Evolutionary conservation across 2,113 vertebrate genomes (phyloP), one percentile per base, ranked within the genome.

Genomic region (Cairina moschata): DNA sequence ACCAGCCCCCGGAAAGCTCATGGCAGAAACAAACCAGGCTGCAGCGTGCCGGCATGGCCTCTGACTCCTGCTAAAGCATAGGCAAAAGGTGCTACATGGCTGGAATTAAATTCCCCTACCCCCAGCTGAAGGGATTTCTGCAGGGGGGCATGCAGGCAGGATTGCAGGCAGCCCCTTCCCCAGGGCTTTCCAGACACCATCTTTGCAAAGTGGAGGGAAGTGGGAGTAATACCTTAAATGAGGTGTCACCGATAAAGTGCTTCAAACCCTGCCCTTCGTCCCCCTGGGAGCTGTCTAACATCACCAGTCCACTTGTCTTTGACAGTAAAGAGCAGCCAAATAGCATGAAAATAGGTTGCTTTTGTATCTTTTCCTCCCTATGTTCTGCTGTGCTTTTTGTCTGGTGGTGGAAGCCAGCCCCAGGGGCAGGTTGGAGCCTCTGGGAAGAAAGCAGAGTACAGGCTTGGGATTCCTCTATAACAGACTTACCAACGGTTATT

Each of bases 191-290:
- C 68, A 86, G 54, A 18, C 48, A 82, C 14, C 0, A 1, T 11
- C 87, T 65, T 77, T 48, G 26, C 77, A 48, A 84, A 81, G 77
- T 6, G 8, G 60, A 59, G 69, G 31, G 48, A 95, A 92, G 77
- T n/a, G 32, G 74, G 86, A 95, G 26, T 66, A 93, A 95, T 66
- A 69, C 71, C 71, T 94, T 73, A 73, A 95, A 94, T 79, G 86
- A 95, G 69, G 77, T 95, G 69, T 87, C 89, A 65, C 86, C 23
- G 0, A 21, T 66, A 73, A 86, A 82, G 40, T 62, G 38, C 48
- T 76, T 84, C 84, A 84, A 79, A 79, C 76, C 54, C 81, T 91
- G 58, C 83, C 68, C 86, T 78, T 50, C 46, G 4, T 34, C 38
- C 81, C 76, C 66, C 13, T 63, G 74, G 66, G 91, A 91, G 69